Percentiles rank a stretch among this genome's conserved stretches.
Conservation (phyloP, 2,113 vertebrate species). For the Bubo scandiacus region DNA sequence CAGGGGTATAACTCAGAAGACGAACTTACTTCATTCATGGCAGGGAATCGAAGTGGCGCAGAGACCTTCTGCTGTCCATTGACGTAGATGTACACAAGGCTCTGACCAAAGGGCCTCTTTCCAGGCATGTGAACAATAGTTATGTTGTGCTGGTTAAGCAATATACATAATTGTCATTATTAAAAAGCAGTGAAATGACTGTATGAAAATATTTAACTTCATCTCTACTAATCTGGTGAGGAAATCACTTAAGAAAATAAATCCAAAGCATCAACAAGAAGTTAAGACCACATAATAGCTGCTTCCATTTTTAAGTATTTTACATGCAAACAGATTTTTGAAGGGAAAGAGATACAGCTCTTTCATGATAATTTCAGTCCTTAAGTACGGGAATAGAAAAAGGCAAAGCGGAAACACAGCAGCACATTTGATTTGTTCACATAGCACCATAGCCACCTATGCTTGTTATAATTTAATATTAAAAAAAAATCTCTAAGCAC, state of each 20-base stretch:
- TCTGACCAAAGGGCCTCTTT: constrained; percentile 97
- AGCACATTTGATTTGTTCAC: background rate
- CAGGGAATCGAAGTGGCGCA: constrained; percentile 90
- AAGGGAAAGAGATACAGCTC: background rate
- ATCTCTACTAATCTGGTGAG: background rate
- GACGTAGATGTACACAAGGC: constrained; percentile 92
- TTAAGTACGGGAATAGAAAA: background rate
- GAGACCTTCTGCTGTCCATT: constrained; percentile 95
- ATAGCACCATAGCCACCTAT: background rate
- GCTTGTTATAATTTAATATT: background rate
- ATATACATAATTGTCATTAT: background rate
- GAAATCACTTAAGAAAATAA: background rate
- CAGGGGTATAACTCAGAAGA: background rate
- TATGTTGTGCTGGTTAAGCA: constrained; percentile 86
- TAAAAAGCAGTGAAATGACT: background rate
- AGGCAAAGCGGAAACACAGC: background rate
- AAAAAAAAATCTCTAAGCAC: background rate
- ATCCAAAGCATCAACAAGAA: background rate
- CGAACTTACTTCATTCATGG: constrained; percentile 90
- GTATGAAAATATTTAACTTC: background rate
- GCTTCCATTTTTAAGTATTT: background rate
- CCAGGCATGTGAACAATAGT: constrained; percentile 93
- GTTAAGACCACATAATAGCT: background rate
- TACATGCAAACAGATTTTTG: background rate
- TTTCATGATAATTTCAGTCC: background rate